phyloP scores from a whole-genome alignment of 2,113 vertebrate species.

The Ochotona princeps region DNA sequence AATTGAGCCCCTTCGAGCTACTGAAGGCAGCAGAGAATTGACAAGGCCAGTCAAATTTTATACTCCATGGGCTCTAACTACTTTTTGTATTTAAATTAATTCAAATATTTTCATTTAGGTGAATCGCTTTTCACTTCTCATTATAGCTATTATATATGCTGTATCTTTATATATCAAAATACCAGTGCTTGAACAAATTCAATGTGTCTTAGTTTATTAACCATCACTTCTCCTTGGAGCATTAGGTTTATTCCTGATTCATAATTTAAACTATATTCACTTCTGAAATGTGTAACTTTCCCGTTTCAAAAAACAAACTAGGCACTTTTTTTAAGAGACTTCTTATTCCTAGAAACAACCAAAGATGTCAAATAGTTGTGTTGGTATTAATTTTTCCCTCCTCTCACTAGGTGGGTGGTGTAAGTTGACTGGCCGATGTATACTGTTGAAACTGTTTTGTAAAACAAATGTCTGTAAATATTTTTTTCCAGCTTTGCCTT shows the following conservation, averaged over 20 bases:
- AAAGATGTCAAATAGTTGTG: conserved; percentile 44
- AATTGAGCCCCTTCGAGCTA: conserved; percentile 96
- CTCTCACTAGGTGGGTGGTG: neutral
- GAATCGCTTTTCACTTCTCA: conserved; percentile 77
- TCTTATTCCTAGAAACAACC: conserved; percentile 64
- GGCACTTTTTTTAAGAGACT: conserved; percentile 73
- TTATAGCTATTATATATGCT: conserved; percentile 81
- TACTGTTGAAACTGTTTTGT: conserved; percentile 15
- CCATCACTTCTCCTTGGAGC: conserved; percentile 72
- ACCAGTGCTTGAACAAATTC: conserved; percentile 84
- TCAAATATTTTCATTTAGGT: conserved; percentile 83
- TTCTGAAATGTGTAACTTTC: conserved; percentile 55
- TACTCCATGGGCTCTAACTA: conserved; percentile 81
- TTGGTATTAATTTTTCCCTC: neutral
- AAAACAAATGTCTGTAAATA: neutral
- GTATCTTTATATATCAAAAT: conserved; percentile 81
- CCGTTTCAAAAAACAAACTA: conserved; percentile 76
- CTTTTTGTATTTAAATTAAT: conserved; percentile 80
- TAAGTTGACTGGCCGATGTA: conserved; percentile 48
- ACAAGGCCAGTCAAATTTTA: conserved; percentile 83
- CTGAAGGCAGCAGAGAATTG: conserved; percentile 92
- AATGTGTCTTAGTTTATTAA: conserved; percentile 84
- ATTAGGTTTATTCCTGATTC: conserved; percentile 68
- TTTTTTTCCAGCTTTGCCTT: too few species aligned
- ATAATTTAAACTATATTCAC: conserved; percentile 68